These are phyloP conservation scores for Garrulus glandarius DNA, from an alignment of 2,797 vertebrate species.

Conservation along the genomic window DNA sequence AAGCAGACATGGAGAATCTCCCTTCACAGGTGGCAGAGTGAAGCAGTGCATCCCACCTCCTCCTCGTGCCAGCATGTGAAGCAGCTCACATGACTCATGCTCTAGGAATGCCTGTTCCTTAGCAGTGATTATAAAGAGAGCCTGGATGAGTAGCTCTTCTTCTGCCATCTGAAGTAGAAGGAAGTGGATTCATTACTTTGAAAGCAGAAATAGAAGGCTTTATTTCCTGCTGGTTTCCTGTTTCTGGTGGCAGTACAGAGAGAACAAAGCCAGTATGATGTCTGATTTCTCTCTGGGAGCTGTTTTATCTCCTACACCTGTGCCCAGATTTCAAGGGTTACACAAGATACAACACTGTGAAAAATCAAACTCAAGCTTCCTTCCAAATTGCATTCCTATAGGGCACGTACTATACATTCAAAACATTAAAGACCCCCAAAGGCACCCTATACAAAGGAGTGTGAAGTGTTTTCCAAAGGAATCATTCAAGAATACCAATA, in stretches of 20 bases:
- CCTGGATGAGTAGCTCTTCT: neutral
- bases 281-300: neutral
- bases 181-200: neutral
- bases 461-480: neutral
- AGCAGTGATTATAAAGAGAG: neutral
- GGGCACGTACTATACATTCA: neutral
- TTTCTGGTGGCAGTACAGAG: neutral
- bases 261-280: neutral
- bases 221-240: neutral
- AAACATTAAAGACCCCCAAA: neutral
- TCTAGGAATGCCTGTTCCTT: neutral
- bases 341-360: neutral
- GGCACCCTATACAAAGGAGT: neutral
- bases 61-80: neutral
- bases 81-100: neutral
- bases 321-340: neutral
- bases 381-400: neutral
- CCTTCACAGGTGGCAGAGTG: neutral
- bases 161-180: neutral
- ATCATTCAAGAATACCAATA: neutral
- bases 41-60: neutral
- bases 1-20: neutral
- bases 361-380: neutral
- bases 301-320: neutral
- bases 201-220: neutral